Conservation (phyloP, 2,113 vertebrate species). For the Varanus salvator region DNA sequence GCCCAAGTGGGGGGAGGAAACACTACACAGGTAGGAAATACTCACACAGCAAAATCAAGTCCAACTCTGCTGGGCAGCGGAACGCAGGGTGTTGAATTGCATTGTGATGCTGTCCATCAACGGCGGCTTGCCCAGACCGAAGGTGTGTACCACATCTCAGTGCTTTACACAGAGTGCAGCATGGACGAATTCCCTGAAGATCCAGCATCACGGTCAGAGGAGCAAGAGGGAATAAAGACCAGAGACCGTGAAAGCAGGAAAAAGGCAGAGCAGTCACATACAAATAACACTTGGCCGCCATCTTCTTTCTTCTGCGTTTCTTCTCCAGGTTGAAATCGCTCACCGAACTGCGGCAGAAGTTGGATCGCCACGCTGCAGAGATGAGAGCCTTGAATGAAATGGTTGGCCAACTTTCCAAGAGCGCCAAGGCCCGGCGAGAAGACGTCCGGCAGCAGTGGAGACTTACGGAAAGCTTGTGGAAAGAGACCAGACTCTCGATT, state of each 20-base stretch:
- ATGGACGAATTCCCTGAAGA: not conserved
- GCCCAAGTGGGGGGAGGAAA: too few species aligned
- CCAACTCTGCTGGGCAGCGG: not conserved
- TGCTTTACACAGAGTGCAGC: not conserved
- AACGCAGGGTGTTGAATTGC: not conserved
- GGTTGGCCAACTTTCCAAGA: constrained; percentile 63
- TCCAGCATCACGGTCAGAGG: not conserved
- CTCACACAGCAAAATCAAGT: too few species aligned
- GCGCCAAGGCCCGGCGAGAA: constrained; percentile 67
- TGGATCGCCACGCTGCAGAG: constrained; percentile 81
- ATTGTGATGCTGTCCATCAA: not conserved
- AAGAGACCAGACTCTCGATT: constrained; percentile 79
- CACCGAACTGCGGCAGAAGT: constrained; percentile 81
- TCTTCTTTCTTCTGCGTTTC: constrained; percentile 36
- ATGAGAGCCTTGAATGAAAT: constrained; percentile 78
- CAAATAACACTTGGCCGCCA: constrained; percentile 22
- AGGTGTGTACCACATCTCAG: not conserved
- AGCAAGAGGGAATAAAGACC: not conserved
- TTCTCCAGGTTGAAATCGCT: constrained; percentile 85
- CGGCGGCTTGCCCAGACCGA: not conserved
- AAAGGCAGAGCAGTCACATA: not conserved
- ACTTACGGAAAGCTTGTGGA: constrained; percentile 82
- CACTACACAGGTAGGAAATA: too few species aligned
- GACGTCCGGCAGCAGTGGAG: constrained; percentile 70
- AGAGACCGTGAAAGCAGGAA: not conserved